Conservation (phyloP, 2,888 invertebrate species). For the Epinotia demarniana region DNA sequence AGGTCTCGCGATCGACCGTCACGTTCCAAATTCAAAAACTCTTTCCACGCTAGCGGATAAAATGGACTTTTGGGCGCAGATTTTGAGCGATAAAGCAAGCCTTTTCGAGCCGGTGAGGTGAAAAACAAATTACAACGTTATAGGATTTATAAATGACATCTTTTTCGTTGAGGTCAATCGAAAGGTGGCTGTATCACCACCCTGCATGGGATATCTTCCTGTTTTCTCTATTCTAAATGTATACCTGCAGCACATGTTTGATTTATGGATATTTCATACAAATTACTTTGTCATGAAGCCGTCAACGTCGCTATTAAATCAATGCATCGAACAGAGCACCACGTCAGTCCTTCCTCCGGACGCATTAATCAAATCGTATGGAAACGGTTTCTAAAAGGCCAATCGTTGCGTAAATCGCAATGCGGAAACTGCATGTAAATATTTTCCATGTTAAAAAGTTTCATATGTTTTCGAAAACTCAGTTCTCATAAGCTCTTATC, state of each 20-base stretch:
- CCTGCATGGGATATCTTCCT: background rate
- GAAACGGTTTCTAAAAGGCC: slow-evolving; percentile 40
- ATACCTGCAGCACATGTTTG: background rate
- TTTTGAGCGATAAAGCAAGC: too few relatives aligned
- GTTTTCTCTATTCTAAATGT: background rate
- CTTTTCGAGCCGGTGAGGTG: too few relatives aligned
- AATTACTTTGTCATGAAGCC: slow-evolving; percentile 36
- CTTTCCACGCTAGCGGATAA: too few relatives aligned
- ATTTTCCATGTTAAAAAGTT: slow-evolving; percentile 13
- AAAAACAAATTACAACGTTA: too few relatives aligned
- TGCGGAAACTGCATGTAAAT: slow-evolving; percentile 27
- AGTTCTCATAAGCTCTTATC: background rate
- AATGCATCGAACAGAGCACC: slow-evolving; percentile 32
- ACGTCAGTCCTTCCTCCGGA: slow-evolving; percentile 38
- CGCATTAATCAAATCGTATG: slow-evolving; percentile 41
- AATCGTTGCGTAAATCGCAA: slow-evolving; percentile 30
- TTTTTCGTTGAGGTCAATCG: background rate
- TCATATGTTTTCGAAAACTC: background rate
- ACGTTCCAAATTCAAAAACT: too few relatives aligned
- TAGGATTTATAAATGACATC: too few relatives aligned
- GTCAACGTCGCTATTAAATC: slow-evolving; percentile 32
- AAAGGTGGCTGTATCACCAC: background rate
- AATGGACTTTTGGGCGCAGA: too few relatives aligned
- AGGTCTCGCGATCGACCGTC: too few relatives aligned
- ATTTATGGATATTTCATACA: slow-evolving; percentile 33